A percentile compares a stretch with the other conserved stretches of the same genome.
Evolutionary conservation across 2,888 invertebrate genomes (phyloP).

Genomic region (Incurvaria masculella): DNA sequence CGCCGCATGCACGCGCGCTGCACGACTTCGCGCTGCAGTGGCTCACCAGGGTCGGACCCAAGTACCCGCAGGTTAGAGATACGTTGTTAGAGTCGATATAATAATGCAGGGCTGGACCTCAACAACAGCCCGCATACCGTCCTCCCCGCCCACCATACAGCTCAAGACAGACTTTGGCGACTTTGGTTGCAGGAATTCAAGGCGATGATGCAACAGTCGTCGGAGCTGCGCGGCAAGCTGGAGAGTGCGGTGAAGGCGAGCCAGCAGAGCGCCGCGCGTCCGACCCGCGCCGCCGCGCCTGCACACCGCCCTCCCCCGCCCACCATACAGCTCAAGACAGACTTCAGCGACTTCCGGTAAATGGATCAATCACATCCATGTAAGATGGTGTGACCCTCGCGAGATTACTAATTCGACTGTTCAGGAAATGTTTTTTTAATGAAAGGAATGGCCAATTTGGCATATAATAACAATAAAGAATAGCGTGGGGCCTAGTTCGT

Average conservation of each 20-base stretch:
- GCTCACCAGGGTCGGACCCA: slow-evolving; percentile 89
- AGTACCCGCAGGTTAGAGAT: slow-evolving; percentile 79
- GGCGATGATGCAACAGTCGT: slow-evolving; percentile 80
- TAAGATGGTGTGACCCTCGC: no score
- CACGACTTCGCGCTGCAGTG: slow-evolving; percentile 89
- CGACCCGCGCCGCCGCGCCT: slow-evolving; percentile 18
- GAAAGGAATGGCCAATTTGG: no score
- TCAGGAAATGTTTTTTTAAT: no score
- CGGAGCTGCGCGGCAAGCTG: slow-evolving; percentile 74
- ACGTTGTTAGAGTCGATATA: slow-evolving; percentile 77
- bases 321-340: slow-evolving; percentile 89
- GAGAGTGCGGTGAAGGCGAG: slow-evolving; percentile 82
- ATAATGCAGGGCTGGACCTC: slow-evolving; percentile 80
- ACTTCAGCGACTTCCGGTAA: slow-evolving; percentile 90
- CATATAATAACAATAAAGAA: no score
- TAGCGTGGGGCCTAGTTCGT: no score
- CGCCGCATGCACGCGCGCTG: slow-evolving; percentile 63
- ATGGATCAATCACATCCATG: slow-evolving; percentile 31
- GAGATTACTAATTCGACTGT: no score
- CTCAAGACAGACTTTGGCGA: slow-evolving; percentile 94
- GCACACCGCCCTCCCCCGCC: slow-evolving; percentile 49
- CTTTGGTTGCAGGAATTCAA: slow-evolving; percentile 78
- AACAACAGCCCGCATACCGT: slow-evolving; percentile 74
- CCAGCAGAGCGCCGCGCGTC: slow-evolving; percentile 44
- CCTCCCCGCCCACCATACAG: slow-evolving; percentile 73